A percentile compares a stretch with the other conserved stretches of the same genome.
These are phyloP conservation scores for Crossaster papposus DNA, from an alignment of 53 echinoderm and acorn worm genomes.

Conservation along the genomic window DNA sequence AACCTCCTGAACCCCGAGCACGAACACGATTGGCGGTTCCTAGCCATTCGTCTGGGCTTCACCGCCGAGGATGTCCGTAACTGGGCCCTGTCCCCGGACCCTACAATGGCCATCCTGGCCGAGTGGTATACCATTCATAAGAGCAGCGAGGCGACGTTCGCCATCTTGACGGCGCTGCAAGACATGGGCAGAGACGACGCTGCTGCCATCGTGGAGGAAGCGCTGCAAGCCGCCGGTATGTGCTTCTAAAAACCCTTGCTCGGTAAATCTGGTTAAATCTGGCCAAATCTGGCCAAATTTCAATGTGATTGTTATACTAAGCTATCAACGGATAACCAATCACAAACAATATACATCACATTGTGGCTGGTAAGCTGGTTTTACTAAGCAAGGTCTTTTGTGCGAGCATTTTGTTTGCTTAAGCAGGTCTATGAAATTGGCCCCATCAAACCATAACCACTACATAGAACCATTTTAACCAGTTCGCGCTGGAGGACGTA, in stretches of 20 bases:
- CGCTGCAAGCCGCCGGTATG: constrained; percentile 84
- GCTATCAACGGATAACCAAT: too few species aligned
- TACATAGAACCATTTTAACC: too few species aligned
- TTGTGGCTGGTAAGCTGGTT: too few species aligned
- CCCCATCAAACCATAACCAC: too few species aligned
- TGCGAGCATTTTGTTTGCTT: too few species aligned
- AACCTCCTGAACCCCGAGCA: constrained; percentile 90
- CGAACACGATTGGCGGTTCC: constrained; percentile 89
- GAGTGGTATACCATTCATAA: constrained; percentile 98
- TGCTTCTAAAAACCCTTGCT: neutral
- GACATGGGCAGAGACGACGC: constrained; percentile 93
- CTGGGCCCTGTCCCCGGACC: constrained; percentile 95
- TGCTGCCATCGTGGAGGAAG: constrained; percentile 76
- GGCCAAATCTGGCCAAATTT: too few species aligned
- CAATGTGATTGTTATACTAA: too few species aligned
- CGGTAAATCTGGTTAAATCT: too few species aligned
- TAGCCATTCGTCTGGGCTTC: constrained; percentile 94
- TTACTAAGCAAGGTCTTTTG: too few species aligned
- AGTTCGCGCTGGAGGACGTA: too few species aligned
- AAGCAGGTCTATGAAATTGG: too few species aligned
- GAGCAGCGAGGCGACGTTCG: constrained; percentile 94
- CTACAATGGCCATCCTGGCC: constrained; percentile 88
- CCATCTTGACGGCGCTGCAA: constrained; percentile 84
- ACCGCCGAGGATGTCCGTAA: constrained; percentile 89
- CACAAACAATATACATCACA: too few species aligned